Percentiles rank a stretch among this genome's conserved stretches.
Evolutionary conservation across 2,113 vertebrate species (phyloP).

Genomic region (Ciconia boyciana): DNA sequence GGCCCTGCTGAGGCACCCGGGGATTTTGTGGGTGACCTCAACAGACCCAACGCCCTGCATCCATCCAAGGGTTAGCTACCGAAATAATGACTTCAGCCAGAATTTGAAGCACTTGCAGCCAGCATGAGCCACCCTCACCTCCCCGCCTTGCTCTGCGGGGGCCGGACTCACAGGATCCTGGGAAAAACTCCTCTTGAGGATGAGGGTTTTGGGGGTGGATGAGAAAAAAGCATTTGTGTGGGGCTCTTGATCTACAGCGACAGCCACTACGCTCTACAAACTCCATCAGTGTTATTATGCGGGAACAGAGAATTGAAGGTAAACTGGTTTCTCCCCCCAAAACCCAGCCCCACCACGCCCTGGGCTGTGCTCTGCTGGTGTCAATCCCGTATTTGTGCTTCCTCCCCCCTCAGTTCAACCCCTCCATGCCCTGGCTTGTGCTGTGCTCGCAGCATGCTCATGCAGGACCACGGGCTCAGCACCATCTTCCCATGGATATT

Average conservation of each 20-base stretch:
- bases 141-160: rapidly evolving
- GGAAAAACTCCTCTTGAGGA: not conserved
- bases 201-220: not conserved
- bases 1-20: not conserved
- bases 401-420: not conserved
- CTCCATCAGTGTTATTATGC: rapidly evolving
- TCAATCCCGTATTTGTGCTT: not conserved
- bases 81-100: rapidly evolving
- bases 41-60: not conserved
- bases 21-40: not conserved
- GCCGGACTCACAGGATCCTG: not conserved
- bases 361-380: not conserved
- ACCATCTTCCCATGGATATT: not conserved
- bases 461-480: not conserved
- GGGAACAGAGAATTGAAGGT: not conserved
- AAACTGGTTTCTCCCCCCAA: not conserved
- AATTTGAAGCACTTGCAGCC: not conserved
- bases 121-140: not conserved
- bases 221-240: not conserved
- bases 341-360: not conserved
- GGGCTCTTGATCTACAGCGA: not conserved
- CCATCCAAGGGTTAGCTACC: not conserved
- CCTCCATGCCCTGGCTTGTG: rapidly evolving
- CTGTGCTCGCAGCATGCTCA: rapidly evolving
- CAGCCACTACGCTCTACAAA: rapidly evolving